Evolutionary conservation across 2,888 invertebrate genomes (phyloP).

Genomic region (Blera fallax): DNA sequence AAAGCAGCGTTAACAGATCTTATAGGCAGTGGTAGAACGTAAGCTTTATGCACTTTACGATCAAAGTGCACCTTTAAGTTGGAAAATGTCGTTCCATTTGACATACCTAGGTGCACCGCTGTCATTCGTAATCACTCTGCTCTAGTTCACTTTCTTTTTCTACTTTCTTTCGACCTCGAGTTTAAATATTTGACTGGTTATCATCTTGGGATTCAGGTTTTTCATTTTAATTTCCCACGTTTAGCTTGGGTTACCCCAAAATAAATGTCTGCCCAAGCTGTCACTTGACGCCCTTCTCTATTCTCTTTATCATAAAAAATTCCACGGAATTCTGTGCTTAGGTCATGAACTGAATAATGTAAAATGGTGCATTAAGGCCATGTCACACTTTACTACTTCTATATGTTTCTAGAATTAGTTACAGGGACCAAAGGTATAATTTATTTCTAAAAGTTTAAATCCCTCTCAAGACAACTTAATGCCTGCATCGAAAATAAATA

Average conservation of each 20-base stretch:
- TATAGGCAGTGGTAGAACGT: too few relatives aligned
- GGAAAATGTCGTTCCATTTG: background rate
- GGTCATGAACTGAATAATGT: conserved; percentile 2
- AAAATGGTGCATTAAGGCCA: background rate
- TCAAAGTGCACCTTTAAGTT: too few relatives aligned
- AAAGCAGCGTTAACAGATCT: too few relatives aligned
- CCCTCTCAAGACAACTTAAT: background rate
- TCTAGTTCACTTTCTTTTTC: conserved; percentile 59
- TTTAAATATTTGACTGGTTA: conserved; percentile 6
- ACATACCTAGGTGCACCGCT: background rate
- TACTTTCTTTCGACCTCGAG: conserved; percentile 34
- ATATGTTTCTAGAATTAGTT: background rate
- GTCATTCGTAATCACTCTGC: conserved; percentile 6
- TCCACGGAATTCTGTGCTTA: background rate
- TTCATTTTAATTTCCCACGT: background rate
- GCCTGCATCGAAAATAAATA: background rate
- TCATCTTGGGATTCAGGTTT: conserved; percentile 4
- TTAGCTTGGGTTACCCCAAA: background rate
- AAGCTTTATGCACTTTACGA: too few relatives aligned
- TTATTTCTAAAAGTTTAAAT: background rate
- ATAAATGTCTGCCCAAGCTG: background rate
- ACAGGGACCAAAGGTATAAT: background rate
- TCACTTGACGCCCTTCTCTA: background rate
- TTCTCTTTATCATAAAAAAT: background rate
- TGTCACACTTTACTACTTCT: background rate